Conservation (phyloP, 2,888 invertebrate genomes). For the Mythimna vitellina region DNA sequence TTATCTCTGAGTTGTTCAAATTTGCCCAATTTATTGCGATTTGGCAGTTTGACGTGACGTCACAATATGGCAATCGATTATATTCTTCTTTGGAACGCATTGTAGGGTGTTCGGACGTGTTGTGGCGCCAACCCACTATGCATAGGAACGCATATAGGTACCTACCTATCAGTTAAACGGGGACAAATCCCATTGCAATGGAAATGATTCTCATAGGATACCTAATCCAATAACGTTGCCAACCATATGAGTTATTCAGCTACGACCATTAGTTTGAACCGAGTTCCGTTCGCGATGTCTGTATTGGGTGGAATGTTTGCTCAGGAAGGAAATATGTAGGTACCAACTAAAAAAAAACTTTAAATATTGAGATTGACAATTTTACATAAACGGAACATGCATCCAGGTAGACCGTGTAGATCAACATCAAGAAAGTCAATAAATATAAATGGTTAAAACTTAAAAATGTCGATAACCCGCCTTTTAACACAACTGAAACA, state of each 20-base stretch:
- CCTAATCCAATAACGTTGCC: background rate
- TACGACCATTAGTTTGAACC: background rate
- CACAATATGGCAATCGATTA: no score
- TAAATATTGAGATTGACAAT: background rate
- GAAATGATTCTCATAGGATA: background rate
- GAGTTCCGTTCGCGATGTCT: background rate
- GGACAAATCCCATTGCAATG: background rate
- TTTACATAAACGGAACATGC: background rate
- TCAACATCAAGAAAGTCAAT: no score
- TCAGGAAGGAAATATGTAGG: background rate
- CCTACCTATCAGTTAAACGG: no score
- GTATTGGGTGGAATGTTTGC: background rate
- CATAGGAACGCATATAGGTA: background rate
- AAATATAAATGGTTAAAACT: no score
- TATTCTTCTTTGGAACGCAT: no score
- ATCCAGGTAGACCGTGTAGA: background rate
- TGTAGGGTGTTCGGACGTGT: background rate
- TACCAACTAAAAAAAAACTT: background rate
- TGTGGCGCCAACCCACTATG: background rate
- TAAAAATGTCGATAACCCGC: no score
- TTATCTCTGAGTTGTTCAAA: no score
- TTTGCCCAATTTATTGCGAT: no score
- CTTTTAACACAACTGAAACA: no score
- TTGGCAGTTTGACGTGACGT: no score
- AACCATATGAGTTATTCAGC: no score